phyloP scores from a whole-genome alignment of 1,140 invertebrate species.

The Trachelipus rathkii region DNA sequence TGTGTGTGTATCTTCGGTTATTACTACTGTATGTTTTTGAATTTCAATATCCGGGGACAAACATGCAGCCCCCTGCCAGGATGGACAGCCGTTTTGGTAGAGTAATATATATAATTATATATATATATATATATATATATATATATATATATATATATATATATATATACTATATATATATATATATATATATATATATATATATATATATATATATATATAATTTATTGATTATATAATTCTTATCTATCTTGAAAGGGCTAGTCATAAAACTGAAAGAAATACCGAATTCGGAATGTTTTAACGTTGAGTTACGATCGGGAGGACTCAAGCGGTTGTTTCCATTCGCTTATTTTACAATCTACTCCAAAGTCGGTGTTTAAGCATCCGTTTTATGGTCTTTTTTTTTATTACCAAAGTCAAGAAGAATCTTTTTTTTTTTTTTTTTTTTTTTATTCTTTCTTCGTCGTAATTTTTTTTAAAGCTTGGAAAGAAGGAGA shows the following conservation, averaged over 20 bases:
- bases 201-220: conserved; percentile 15
- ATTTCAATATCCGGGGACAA: too few species aligned
- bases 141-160: conserved; percentile 13
- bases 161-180: conserved; percentile 12
- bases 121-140: conserved; percentile 8
- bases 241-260: background rate
- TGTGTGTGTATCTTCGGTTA: too few species aligned
- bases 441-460: too few species aligned
- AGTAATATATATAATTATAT: too few species aligned
- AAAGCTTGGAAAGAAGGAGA: too few species aligned
- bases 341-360: conserved; percentile 9
- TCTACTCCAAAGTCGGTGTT: background rate
- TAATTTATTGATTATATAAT: background rate
- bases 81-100: too few species aligned
- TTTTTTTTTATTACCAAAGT: background rate
- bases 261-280: background rate
- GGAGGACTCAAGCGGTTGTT: background rate
- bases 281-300: conserved; percentile 2
- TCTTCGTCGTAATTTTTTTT: too few species aligned
- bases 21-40: too few species aligned
- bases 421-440: background rate
- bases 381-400: conserved; percentile 6
- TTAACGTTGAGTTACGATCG: background rate
- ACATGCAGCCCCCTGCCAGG: too few species aligned
- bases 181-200: background rate